Conservation (phyloP, 2,888 invertebrate species). For the Thelaira solivaga region DNA sequence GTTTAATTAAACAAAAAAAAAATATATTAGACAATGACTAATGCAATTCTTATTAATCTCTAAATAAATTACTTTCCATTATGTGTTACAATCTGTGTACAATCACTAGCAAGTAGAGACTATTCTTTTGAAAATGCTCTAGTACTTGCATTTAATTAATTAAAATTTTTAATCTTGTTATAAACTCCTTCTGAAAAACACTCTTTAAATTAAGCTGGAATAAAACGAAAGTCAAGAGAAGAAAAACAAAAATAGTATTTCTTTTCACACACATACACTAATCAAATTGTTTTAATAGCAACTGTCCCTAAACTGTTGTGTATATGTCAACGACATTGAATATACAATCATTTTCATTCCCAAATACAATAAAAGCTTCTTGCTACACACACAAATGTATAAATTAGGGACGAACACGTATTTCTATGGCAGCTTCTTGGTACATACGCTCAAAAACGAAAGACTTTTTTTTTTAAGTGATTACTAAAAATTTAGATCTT, state of each 20-base stretch:
- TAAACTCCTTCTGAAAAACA: background rate
- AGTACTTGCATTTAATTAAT: slow-evolving; percentile 15
- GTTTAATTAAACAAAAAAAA: background rate
- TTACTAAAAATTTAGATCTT: too few relatives aligned
- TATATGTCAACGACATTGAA: slow-evolving; percentile 40
- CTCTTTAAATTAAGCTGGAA: background rate
- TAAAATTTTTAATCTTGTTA: slow-evolving; percentile 19
- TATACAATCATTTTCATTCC: slow-evolving; percentile 34
- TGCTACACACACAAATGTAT: too few relatives aligned
- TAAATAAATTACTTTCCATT: slow-evolving; percentile 17
- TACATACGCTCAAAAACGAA: too few relatives aligned
- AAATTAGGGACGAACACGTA: too few relatives aligned
- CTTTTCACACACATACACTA: background rate
- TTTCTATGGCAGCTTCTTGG: too few relatives aligned
- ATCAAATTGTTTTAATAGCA: slow-evolving; percentile 40
- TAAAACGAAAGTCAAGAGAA: background rate
- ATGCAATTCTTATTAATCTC: background rate
- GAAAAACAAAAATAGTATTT: background rate
- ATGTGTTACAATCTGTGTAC: background rate
- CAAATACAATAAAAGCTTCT: slow-evolving; percentile 10
- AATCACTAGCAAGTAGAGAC: background rate
- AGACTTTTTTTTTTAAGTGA: too few relatives aligned
- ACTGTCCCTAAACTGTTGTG: slow-evolving; percentile 38
- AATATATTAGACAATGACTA: background rate
- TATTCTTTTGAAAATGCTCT: background rate